Conservation (phyloP, 2,113 vertebrate species). For the Vombatus ursinus region DNA sequence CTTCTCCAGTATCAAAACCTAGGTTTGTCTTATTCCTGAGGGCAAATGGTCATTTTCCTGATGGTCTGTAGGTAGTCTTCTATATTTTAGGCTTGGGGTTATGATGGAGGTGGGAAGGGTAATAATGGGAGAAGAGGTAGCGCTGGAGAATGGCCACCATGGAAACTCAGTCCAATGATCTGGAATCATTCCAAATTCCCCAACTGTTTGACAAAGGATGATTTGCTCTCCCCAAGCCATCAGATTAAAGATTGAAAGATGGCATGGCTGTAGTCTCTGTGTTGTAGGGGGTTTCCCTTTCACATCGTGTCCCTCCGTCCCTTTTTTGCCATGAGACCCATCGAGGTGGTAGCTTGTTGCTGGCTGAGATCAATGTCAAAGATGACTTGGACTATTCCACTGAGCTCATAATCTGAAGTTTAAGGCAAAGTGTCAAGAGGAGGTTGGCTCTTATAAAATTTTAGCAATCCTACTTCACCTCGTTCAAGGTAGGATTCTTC, state of each 20-base stretch:
- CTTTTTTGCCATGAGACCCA: no score
- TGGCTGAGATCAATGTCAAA: no score
- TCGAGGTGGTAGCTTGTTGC: not conserved
- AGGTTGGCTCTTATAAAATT: not conserved
- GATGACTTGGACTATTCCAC: not conserved
- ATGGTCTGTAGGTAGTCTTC: not conserved
- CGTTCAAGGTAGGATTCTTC: not conserved
- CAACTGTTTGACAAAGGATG: not conserved
- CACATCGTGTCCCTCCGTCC: not conserved
- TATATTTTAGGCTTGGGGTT: not conserved
- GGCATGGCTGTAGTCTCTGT: not conserved
- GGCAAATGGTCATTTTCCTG: not conserved
- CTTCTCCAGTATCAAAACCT: not conserved
- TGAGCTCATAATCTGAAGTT: not conserved
- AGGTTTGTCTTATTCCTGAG: not conserved
- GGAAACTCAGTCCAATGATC: not conserved
- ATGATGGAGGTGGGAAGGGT: not conserved
- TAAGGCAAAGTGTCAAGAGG: no score
- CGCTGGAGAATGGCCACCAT: not conserved
- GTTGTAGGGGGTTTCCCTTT: constrained; percentile 14
- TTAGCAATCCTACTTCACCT: no score
- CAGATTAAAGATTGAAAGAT: not conserved
- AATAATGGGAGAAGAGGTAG: not conserved
- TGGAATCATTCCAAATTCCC: not conserved
- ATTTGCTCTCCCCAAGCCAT: not conserved